phyloP scores from a whole-genome alignment of 2,888 invertebrate species.

The Rhagonycha lutea region DNA sequence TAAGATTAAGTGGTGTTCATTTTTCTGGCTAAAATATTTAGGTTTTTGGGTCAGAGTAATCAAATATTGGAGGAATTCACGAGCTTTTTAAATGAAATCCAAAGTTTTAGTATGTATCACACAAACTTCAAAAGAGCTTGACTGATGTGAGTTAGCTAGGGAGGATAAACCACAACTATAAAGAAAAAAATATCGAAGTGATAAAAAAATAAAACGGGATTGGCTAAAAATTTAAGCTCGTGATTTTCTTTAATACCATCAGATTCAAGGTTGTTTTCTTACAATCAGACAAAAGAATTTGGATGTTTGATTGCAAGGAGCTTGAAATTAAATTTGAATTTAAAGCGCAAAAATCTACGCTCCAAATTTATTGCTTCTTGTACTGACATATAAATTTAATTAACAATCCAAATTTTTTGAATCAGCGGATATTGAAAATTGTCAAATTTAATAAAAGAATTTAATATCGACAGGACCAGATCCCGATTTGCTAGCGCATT shows the following conservation, averaged over 20 bases:
- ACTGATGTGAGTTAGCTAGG: neutral
- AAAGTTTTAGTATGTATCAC: neutral
- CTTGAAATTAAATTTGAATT: neutral
- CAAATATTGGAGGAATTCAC: neutral
- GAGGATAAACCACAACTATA: neutral
- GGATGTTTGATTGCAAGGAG: neutral
- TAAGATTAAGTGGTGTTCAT: neutral
- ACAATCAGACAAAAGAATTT: neutral
- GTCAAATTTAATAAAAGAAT: neutral
- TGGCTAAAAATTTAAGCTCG: neutral
- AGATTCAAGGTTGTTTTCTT: neutral
- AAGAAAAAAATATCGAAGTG: neutral
- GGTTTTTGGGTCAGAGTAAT: neutral
- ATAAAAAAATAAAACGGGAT: neutral
- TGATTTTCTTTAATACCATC: neutral
- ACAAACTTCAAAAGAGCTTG: neutral
- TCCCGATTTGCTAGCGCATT: neutral
- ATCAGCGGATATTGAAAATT: neutral
- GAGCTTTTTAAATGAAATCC: neutral
- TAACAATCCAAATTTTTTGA: neutral
- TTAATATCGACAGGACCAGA: neutral
- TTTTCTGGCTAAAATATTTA: neutral
- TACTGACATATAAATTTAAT: neutral
- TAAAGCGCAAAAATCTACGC: neutral
- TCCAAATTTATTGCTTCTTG: neutral